Evolutionary conservation across 2,888 invertebrate genomes (phyloP), one percentile per base, ranked within the genome.

Genomic region (Caenorhabditis sinica): DNA sequence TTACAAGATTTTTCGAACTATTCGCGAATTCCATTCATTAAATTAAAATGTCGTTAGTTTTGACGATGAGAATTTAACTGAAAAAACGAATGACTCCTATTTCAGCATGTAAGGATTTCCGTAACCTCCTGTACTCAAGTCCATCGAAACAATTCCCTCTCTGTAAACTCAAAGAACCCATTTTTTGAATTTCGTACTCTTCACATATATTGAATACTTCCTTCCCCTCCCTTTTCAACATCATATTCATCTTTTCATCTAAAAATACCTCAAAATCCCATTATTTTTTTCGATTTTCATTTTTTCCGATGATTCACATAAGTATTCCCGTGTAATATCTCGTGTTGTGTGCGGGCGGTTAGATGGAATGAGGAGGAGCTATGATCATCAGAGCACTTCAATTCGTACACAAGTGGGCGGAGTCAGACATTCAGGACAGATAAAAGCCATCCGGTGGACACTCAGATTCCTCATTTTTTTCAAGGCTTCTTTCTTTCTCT

Each of bases 341-440:
- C 66, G 75, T 75, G 75, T 58, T 65, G 75, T 66, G 75, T 66
- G 75, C 65, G 75, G 75, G 75, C 74, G 74, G 25, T 33, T 17
- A 40, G 17, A 49, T 25, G 53, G 23, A 25, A 23, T 53, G 51
- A 58, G 60, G 58, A 71, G 71, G 71, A 71, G 71, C 68, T 69
- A 53, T 69, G 56, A 69, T 69, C 69, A 73, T 73, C 72, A 61
- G 9, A 61, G 40, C 51, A 61, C 73, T 73, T 73, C 60, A 73
- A 49, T 61, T 36, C 74, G 61, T 66, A 43, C 63, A 66, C 56
- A 68, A 45, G 25, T 36, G 69, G 77, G 77, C 77, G 77, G 77
- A 61, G 77, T 53, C 63, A 51, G 61, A 51, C 33, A n/a, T 56
- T 53, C 25, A 17, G n/a, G 45, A 13, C 17, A 45, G 63, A 60